Base-by-base conservation (phyloP, 2,113 vertebrate species). In the Bubo scandiacus region DNA sequence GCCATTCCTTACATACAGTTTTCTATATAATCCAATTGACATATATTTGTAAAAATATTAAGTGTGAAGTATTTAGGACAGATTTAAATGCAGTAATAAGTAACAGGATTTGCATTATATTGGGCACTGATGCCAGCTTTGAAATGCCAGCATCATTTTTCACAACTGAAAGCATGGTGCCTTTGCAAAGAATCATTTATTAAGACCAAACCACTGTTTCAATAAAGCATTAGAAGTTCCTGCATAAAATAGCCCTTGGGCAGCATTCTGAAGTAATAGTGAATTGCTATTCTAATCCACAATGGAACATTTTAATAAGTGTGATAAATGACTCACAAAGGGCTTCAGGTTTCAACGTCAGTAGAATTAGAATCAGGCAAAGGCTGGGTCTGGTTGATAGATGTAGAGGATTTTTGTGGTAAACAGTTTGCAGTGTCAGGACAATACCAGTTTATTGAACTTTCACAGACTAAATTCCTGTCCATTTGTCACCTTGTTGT, bases 291-390 rank as follows among this genome's bases (percentile, higher is more conserved):
- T 98, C 94, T 98, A 99, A 99, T 98, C 98, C 96, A 96, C 98
- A 97, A 93, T 96, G 98, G 98, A 98, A 98, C 98, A 98, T 99
- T 99, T 99, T 98, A 99, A 98, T 97, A 98, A 98, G 97, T 97
- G 96, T 99, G 98, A 99, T 98, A 98, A 98, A 99, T 98, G 98
- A 97, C 96, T 98, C 97, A 97, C 97, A 97, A 92, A 98, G 95
- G 92, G 94, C 94, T 98, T 96, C 97, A 98, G 98, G 97, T 98
- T 98, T 98, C 98, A 98, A 42, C 40, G 61, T 94, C 94, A 96
- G 88, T 94, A 86, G 96, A 98, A 97, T 98, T 96, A 93, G 89
- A 97, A 98, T 96, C 91, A 95, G 77, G 78, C 51, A 96, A 94
- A 95, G 68, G 6, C 91, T 97, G 62, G 92, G 45, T 88, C 42